phyloP scores from a whole-genome alignment of 2,888 invertebrate genomes.

The Xylota sylvarum region DNA sequence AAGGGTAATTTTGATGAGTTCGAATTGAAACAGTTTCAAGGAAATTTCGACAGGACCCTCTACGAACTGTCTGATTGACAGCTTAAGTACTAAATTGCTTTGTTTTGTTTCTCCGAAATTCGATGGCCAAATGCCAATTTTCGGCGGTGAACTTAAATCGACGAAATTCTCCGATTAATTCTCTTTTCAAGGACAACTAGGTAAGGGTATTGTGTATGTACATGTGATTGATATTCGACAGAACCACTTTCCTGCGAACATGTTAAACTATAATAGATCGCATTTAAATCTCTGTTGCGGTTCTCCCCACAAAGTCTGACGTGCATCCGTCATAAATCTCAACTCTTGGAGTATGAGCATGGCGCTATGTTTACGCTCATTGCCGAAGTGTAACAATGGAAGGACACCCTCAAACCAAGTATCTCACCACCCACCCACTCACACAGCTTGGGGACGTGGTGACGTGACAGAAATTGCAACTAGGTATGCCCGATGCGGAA shows the following conservation, averaged over 20 bases:
- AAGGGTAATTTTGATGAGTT: slow-evolving; percentile 58
- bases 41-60: slow-evolving; percentile 66
- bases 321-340: slow-evolving; percentile 45
- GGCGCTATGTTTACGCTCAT: not conserved
- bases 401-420: slow-evolving; percentile 38
- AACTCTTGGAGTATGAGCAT: not conserved
- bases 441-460: slow-evolving; percentile 57
- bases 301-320: slow-evolving; percentile 6
- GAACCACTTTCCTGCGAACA: not conserved
- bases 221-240: too few species aligned
- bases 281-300: not conserved
- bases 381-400: slow-evolving; percentile 35
- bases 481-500: slow-evolving; percentile 73
- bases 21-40: not conserved
- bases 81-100: slow-evolving; percentile 70
- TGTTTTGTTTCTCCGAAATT: slow-evolving; percentile 57
- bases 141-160: slow-evolving; percentile 25
- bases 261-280: not conserved
- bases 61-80: slow-evolving; percentile 65
- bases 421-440: slow-evolving; percentile 18
- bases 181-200: slow-evolving; percentile 46
- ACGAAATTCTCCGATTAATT: slow-evolving; percentile 20
- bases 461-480: slow-evolving; percentile 76
- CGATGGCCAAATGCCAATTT: slow-evolving; percentile 38
- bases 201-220: not conserved